Conservation (phyloP, 2,888 invertebrate species). For the Campoplex nolae region DNA sequence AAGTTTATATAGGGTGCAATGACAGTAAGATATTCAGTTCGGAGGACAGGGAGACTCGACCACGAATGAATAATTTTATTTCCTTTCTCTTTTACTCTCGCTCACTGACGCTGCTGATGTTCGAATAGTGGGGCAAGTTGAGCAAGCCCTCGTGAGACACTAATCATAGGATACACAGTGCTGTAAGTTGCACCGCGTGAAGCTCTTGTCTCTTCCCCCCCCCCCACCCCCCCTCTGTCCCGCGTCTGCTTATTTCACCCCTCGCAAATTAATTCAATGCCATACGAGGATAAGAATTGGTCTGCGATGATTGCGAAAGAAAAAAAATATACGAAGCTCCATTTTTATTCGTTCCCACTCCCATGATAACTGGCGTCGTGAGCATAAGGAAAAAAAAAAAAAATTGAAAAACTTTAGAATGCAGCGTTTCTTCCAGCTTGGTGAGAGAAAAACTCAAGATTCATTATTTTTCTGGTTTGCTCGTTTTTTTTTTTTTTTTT, state of each 20-base stretch:
- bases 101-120: slow-evolving; percentile 24
- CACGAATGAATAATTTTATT: slow-evolving; percentile 46
- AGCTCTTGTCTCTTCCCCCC: not conserved
- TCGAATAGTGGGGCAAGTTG: slow-evolving; percentile 12
- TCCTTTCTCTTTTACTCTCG: slow-evolving; percentile 8
- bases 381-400: not conserved
- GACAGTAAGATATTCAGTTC: slow-evolving; percentile 35
- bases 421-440: not conserved
- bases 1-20: slow-evolving; percentile 61
- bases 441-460: not conserved
- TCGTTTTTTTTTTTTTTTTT: not conserved
- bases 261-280: slow-evolving; percentile 52
- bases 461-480: slow-evolving; percentile 58
- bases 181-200: slow-evolving; percentile 38
- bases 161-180: slow-evolving; percentile 65
- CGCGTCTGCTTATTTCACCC: not conserved
- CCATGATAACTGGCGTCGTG: not conserved
- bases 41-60: slow-evolving; percentile 33
- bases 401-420: slow-evolving; percentile 31
- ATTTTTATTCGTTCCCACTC: slow-evolving; percentile 22
- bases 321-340: slow-evolving; percentile 10
- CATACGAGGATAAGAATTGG: slow-evolving; percentile 38
- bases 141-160: slow-evolving; percentile 41
- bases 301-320: slow-evolving; percentile 31
- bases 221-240: not conserved